Base-by-base conservation (phyloP, 2,113 vertebrate genomes). In the Petroica traversi region DNA sequence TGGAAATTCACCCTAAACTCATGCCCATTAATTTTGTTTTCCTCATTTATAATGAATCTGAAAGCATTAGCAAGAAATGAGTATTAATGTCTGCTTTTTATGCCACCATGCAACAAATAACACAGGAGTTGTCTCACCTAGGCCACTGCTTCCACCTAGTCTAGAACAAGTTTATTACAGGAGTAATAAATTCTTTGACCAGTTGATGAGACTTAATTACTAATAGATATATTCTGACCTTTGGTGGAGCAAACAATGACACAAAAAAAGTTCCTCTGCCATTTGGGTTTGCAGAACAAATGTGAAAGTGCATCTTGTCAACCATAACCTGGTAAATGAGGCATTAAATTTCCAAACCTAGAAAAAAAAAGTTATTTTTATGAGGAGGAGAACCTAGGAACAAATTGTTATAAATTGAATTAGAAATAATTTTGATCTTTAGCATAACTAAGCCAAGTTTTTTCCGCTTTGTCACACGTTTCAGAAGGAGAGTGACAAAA, bases 1-100 rank as follows among this genome's bases (percentile, higher is more conserved):
- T 79, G 49, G 74, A 93, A 85, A 91, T 89, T 52, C 43, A 68
- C 59, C 1, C 1, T 83, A 46, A 88, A 80, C 28, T 52, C 58
- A 85, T 78, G 85, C 31, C 24, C 68, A 45, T 77, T 93, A 48
- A 48, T 91, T 96, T 89, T 80, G 17, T 76, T 85, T 84, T 52
- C 38, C 34, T 88, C 55, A 75, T 93, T 91, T 79, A 83, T 84
- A 85, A 94, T 79, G 49, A 78, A 88, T 89, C 52, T 72, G 51
- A 81, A 74, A 51, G 31, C 57, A 83, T 85, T 83, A 85, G 48
- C 29, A 91, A 72, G 36, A 55, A 80, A 41, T 68, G 2, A 83
- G 29, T 79, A 29, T 68, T 93, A 75, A 76, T 69, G 14, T n/a
- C 31, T 52, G 31, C 49, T 89, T 41, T 89, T 94, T 83, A 88